Evolutionary conservation across 2,888 invertebrate species (phyloP).

Genomic region (Psylliodes chrysocephalus): DNA sequence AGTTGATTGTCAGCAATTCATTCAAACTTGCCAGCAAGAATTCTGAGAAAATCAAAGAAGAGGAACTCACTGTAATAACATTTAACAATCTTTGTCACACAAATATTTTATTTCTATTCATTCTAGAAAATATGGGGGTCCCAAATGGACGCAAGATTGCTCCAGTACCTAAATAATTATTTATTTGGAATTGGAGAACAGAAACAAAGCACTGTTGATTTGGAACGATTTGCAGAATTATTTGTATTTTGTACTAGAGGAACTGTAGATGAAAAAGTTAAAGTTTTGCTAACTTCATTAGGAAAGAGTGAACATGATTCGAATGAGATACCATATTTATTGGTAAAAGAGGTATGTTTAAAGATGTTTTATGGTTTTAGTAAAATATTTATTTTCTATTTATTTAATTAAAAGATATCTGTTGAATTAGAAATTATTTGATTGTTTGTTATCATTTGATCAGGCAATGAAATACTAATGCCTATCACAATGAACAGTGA

Average conservation of each 20-base stretch:
- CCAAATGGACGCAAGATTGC: slow-evolving; percentile 74
- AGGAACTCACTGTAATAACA: slow-evolving; percentile 70
- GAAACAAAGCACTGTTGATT: slow-evolving; percentile 67
- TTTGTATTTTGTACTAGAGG: slow-evolving; percentile 77
- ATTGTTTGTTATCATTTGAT: too few relatives aligned
- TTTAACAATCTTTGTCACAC: slow-evolving; percentile 9
- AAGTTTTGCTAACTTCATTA: slow-evolving; percentile 69
- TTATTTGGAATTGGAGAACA: slow-evolving; percentile 70
- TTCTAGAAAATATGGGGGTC: slow-evolving; percentile 76
- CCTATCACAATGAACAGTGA: too few relatives aligned
- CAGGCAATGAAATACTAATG: too few relatives aligned
- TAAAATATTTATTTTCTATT: too few relatives aligned
- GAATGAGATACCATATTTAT: slow-evolving; percentile 69
- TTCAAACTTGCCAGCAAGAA: slow-evolving; percentile 73
- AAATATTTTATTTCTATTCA: slow-evolving; percentile 18
- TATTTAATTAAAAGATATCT: too few relatives aligned
- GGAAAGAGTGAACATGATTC: slow-evolving; percentile 68
- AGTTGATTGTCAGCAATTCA: slow-evolving; percentile 71
- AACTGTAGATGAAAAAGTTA: slow-evolving; percentile 72
- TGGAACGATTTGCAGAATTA: slow-evolving; percentile 75
- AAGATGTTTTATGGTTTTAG: not conserved
- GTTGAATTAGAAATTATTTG: too few relatives aligned
- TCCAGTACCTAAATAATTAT: slow-evolving; percentile 75
- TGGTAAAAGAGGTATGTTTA: slow-evolving; percentile 71
- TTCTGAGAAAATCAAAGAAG: slow-evolving; percentile 73